Base-by-base conservation (phyloP, 1,140 invertebrate species). In the Battus philenor region DNA sequence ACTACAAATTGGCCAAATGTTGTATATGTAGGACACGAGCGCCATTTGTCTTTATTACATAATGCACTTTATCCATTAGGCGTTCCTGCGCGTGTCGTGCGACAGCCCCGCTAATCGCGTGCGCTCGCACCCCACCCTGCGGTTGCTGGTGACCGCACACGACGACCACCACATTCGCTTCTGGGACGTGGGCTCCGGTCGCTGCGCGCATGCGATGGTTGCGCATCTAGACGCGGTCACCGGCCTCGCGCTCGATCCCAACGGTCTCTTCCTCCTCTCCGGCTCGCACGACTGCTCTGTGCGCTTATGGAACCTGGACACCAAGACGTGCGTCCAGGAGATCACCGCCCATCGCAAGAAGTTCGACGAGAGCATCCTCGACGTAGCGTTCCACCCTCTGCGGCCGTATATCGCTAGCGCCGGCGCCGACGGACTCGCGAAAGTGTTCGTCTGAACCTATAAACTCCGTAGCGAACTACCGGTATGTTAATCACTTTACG, bases 341-440 rank as follows among this genome's bases (percentile, higher is more conserved):
- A 99, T 99, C 71, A 99, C 98, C 27, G 97, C 97, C 54, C 98
- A 99, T 89, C 92, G 98, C 54, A 99, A 99, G 87, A 99, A 99
- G 88, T 98, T 98, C 88, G 98, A 99, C 86, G 98, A 99, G 88
- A 96, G 97, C 73, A 99, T 99, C 87, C 92, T 98, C 74, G 97
- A 98, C 86, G 98, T 99, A 50, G 97, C 98, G 70, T 99, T 99
- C 90, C 98, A 99, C 90, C 97, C 98, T 64, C 93, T 96, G 56
- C 95, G 97, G 87, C 96, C 97, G 48, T 98, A 97, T 85, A 99
- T 99, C 75, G 98, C 98, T 47, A 98, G 96, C 88, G 97, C 97
- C 53, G 98, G 98, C 54, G 98, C 98, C 50, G 98, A 99, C 89
- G 97, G 95, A 50, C 90, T 99, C 62, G 98, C 97, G 71, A 99